Evolutionary conservation across 2,797 vertebrate species (phyloP).

Genomic region (Gephyroberyx darwinii): DNA sequence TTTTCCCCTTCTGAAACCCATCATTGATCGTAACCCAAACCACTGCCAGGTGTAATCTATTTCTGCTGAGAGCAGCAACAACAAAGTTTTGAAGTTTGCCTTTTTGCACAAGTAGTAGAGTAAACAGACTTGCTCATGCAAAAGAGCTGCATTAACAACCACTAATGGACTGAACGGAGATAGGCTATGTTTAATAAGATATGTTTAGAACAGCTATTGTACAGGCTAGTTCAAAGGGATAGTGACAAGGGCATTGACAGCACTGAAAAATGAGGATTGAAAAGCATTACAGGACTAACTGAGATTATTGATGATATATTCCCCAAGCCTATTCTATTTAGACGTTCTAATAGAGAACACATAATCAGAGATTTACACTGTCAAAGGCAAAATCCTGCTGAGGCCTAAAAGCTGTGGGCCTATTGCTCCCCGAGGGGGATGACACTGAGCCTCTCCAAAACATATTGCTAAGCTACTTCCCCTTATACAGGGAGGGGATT

Average conservation of each 20-base stretch:
- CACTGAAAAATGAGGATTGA: slow-evolving; percentile 64
- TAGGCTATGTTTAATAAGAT: slow-evolving; percentile 44
- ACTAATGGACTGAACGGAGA: slow-evolving; percentile 40
- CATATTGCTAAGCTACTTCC: slow-evolving; percentile 12
- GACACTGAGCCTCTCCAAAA: slow-evolving; percentile 45
- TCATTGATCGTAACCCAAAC: slow-evolving; percentile 45
- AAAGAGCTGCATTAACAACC: slow-evolving; percentile 43
- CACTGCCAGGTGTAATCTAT: slow-evolving; percentile 52
- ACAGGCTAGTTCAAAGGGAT: slow-evolving; percentile 44
- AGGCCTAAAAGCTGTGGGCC: slow-evolving; percentile 45
- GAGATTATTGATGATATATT: slow-evolving; percentile 72
- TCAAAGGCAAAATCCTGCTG: slow-evolving; percentile 63
- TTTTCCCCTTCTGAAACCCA: slow-evolving; percentile 22
- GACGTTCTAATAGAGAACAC: slow-evolving; percentile 46
- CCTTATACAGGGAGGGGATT: not conserved
- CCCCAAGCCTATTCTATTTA: slow-evolving; percentile 53
- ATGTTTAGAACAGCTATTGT: slow-evolving; percentile 25
- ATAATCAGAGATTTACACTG: slow-evolving; percentile 71
- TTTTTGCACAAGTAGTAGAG: slow-evolving; percentile 29
- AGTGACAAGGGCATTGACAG: slow-evolving; percentile 52
- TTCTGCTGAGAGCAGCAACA: slow-evolving; percentile 53
- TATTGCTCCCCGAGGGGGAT: slow-evolving; percentile 36
- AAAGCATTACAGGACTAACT: slow-evolving; percentile 54
- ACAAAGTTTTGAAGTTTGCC: slow-evolving; percentile 37
- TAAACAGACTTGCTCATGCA: slow-evolving; percentile 35